These are phyloP conservation scores for Hirudinaria manillensis DNA, from an alignment of 2,888 invertebrate genomes.

Conservation along the genomic window DNA sequence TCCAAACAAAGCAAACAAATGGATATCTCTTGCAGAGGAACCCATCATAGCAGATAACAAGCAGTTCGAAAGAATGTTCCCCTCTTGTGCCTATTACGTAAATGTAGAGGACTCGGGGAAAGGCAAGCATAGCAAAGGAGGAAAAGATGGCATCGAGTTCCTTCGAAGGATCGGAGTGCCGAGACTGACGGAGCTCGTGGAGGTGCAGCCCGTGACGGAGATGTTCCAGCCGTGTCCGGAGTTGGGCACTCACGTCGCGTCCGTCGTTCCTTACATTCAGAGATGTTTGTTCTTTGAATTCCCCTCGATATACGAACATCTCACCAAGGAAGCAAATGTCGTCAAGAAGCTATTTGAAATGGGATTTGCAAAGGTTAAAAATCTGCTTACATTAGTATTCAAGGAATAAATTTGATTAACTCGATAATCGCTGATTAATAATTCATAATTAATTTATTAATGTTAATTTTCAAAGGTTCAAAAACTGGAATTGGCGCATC, in stretches of 20 bases:
- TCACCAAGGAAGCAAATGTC: slow-evolving; percentile 38
- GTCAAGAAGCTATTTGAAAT: slow-evolving; percentile 38
- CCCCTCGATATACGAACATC: slow-evolving; percentile 41
- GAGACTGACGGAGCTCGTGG: slow-evolving; percentile 43
- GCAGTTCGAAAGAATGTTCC: slow-evolving; percentile 34
- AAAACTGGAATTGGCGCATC: slow-evolving; percentile 44
- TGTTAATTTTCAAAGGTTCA: slow-evolving; percentile 27
- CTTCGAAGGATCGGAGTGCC: slow-evolving; percentile 32
- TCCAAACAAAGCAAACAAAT: slow-evolving; percentile 43
- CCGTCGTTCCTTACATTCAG: slow-evolving; percentile 46
- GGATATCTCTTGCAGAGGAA: slow-evolving; percentile 45
- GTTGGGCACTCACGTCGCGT: slow-evolving; percentile 44
- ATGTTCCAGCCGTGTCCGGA: slow-evolving; percentile 43
- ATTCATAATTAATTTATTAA: no score
- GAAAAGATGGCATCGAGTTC: slow-evolving; percentile 33
- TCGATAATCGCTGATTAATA: no score
- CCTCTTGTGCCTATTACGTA: no score
- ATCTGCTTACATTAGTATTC: not conserved
- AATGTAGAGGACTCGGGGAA: slow-evolving; percentile 25
- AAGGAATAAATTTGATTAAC: not conserved
- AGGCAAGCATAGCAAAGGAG: slow-evolving; percentile 34
- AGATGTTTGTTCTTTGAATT: slow-evolving; percentile 42
- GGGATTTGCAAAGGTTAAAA: slow-evolving; percentile 36
- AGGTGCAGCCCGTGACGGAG: slow-evolving; percentile 41
- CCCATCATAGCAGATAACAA: slow-evolving; percentile 49